These are phyloP conservation scores for Euphonia xanthogaster DNA, from an alignment of 2,797 vertebrate species.

Conservation along the genomic window DNA sequence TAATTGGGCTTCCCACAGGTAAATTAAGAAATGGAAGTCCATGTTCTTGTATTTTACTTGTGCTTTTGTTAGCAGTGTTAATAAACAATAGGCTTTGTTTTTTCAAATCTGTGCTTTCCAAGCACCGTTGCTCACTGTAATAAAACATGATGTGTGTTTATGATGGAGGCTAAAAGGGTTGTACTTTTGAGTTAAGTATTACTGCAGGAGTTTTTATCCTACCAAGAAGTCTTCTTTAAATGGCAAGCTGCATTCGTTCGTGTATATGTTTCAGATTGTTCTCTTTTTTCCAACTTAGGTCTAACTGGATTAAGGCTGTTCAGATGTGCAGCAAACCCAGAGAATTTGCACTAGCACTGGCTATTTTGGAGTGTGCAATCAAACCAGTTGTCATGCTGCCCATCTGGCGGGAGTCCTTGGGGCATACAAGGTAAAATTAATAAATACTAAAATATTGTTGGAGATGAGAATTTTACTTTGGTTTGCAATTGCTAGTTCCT, in stretches of 20 bases:
- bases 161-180: background rate
- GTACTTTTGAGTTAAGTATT: background rate
- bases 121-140: background rate
- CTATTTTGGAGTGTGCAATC: conserved; percentile 97
- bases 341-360: conserved; percentile 96
- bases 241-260: background rate
- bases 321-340: conserved; percentile 99
- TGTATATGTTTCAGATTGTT: background rate
- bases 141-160: background rate
- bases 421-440: conserved; percentile 89
- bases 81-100: background rate
- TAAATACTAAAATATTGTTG: background rate
- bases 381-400: conserved; percentile 98
- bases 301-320: conserved; percentile 99
- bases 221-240: background rate
- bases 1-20: conserved; percentile 99
- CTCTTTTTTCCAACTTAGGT: conserved; percentile 74
- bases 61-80: background rate
- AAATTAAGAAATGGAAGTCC: background rate
- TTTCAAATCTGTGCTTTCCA: background rate
- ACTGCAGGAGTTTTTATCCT: background rate
- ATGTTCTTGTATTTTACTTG: background rate
- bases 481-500: background rate
- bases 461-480: background rate
- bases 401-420: conserved; percentile 94